Conservation (phyloP, 2,888 invertebrate species). For the Drosophila longiperda region DNA sequence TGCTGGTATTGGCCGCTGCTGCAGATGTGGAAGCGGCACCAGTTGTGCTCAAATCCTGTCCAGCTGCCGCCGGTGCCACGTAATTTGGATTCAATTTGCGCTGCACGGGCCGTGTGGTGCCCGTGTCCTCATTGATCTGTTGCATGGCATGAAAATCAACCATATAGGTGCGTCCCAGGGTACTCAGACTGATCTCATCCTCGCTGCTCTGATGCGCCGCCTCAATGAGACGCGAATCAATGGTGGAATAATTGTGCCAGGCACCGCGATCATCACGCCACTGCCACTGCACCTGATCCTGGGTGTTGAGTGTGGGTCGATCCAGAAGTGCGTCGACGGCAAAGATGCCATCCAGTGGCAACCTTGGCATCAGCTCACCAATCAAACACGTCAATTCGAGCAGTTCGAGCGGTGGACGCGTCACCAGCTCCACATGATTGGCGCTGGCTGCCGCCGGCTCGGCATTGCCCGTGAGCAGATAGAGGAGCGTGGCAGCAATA, state of each 20-base stretch:
- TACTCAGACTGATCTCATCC: conserved; percentile 96
- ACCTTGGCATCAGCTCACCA: conserved; percentile 97
- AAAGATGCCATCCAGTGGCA: conserved; percentile 98
- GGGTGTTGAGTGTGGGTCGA: conserved; percentile 88
- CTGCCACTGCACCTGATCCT: conserved; percentile 96
- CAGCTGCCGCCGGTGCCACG: conserved; percentile 76
- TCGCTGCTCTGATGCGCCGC: conserved; percentile 97
- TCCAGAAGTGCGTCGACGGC: conserved; percentile 95
- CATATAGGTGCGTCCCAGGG: conserved; percentile 96
- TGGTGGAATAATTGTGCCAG: conserved; percentile 96
- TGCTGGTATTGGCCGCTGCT: conserved; percentile 50
- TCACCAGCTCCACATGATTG: conserved; percentile 92
- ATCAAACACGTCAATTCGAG: conserved; percentile 99
- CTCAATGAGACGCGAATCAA: conserved; percentile 97
- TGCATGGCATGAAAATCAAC: conserved; percentile 99
- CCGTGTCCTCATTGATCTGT: conserved; percentile 99
- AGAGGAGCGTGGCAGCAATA: conserved; percentile 97
- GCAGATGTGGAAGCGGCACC: conserved; percentile 50
- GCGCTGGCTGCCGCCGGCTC: conserved; percentile 85
- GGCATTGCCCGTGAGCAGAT: conserved; percentile 95
- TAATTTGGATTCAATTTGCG: conserved; percentile 89
- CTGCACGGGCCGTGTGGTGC: conserved; percentile 96
- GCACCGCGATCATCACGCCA: conserved; percentile 98
- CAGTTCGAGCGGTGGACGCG: conserved; percentile 97
- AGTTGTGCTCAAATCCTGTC: conserved; percentile 59